Conservation (phyloP, 2,797 vertebrate species). For the Phataginus tricuspis region DNA sequence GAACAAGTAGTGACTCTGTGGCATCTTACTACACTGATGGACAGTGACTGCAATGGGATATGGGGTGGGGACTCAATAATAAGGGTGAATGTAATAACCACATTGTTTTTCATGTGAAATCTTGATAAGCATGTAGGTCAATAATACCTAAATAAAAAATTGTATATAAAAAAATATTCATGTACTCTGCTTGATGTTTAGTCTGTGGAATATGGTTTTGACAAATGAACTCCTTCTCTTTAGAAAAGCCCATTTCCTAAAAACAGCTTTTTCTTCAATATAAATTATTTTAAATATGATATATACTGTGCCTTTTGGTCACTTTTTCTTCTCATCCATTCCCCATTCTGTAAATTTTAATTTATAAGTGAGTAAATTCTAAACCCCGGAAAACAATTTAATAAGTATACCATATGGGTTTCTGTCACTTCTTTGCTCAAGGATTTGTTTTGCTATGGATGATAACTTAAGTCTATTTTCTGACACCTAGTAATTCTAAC, state of each 20-base stretch:
- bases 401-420: conserved; percentile 12
- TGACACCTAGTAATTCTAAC: conserved; percentile 56
- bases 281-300: conserved; percentile 12
- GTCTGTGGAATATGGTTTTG: background rate
- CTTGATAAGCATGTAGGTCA: no score
- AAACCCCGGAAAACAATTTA: conserved; percentile 45
- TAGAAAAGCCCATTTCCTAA: background rate
- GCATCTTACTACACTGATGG: no score
- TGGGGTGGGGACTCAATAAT: no score
- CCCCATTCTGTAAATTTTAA: conserved; percentile 37
- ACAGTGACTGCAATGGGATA: no score
- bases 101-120: no score
- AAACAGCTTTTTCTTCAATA: background rate
- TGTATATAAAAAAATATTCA: background rate
- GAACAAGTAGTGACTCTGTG: no score
- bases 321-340: conserved; percentile 20
- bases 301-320: background rate
- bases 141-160: no score
- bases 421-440: conserved; percentile 47
- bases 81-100: no score
- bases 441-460: conserved; percentile 42
- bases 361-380: conserved; percentile 39
- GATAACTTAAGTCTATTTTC: conserved; percentile 41
- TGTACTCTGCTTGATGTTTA: conserved; percentile 29
- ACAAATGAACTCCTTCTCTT: background rate